These are phyloP conservation scores for Andricus curvator DNA, from an alignment of 2,888 invertebrate genomes.

Conservation along the genomic window DNA sequence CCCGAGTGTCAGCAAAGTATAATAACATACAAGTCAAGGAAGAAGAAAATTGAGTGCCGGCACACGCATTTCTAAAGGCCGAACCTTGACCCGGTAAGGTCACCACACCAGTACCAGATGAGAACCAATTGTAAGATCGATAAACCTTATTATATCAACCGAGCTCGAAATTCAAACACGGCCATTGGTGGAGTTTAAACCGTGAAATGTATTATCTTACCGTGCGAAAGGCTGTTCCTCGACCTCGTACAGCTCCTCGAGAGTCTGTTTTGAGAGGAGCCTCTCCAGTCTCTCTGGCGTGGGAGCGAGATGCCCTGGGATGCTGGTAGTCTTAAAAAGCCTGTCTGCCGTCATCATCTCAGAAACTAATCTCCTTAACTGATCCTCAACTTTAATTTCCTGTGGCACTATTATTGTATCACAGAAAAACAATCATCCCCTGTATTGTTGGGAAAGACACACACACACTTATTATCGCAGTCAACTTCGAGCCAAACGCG, in stretches of 20 bases:
- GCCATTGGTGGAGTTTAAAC: not conserved
- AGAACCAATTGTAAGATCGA: not conserved
- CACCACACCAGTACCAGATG: not conserved
- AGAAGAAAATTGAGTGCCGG: not conserved
- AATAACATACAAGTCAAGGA: not conserved
- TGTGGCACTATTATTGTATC: not conserved
- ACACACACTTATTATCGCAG: constrained; percentile 12
- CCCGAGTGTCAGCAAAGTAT: not conserved
- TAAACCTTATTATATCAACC: too few species aligned
- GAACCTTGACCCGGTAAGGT: not conserved
- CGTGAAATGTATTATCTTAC: constrained; percentile 61
- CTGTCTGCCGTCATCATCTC: constrained; percentile 73
- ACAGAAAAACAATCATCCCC: constrained; percentile 22
- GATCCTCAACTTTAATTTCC: constrained; percentile 2
- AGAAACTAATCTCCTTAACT: constrained; percentile 53
- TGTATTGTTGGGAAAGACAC: not conserved
- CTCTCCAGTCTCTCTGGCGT: constrained; percentile 76
- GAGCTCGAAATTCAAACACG: not conserved
- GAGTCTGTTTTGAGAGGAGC: constrained; percentile 76
- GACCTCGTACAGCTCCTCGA: constrained; percentile 77
- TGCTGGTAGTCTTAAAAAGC: constrained; percentile 76
- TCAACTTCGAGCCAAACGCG: not conserved
- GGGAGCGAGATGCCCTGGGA: constrained; percentile 77
- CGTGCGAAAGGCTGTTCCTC: constrained; percentile 78
- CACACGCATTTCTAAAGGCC: not conserved